Evolutionary conservation across 2,888 invertebrate species (phyloP).

Genomic region (Nudaria mundana): DNA sequence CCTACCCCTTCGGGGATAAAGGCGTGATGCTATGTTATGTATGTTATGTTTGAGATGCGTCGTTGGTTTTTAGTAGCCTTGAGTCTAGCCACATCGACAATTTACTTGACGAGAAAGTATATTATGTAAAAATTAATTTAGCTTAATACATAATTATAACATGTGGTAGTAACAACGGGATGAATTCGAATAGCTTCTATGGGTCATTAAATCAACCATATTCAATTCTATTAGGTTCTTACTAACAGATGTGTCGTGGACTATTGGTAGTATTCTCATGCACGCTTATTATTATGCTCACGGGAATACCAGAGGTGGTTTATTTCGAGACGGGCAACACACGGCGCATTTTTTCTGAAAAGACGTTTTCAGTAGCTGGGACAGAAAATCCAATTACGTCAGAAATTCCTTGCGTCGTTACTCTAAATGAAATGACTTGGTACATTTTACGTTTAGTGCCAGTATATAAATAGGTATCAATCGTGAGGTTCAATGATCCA

Average conservation of each 20-base stretch:
- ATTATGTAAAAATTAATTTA: too few species aligned
- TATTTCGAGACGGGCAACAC: slow-evolving; percentile 3
- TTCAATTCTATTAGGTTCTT: too few species aligned
- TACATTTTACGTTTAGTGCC: neutral
- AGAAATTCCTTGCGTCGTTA: neutral
- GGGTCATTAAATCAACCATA: too few species aligned
- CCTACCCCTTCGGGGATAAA: too few species aligned
- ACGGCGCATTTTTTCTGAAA: slow-evolving; percentile 1
- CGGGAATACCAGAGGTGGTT: slow-evolving; percentile 1
- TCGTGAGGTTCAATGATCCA: neutral
- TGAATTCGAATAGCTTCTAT: too few species aligned
- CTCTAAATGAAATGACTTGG: neutral
- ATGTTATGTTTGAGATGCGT: too few species aligned
- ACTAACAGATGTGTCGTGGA: neutral
- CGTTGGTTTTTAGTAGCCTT: too few species aligned
- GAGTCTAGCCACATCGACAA: too few species aligned
- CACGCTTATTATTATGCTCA: slow-evolving; percentile 1
- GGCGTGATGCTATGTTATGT: too few species aligned
- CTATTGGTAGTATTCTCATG: neutral
- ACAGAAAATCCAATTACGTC: neutral
- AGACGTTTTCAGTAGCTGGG: neutral
- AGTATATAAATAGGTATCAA: neutral
- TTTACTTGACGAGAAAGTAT: too few species aligned
- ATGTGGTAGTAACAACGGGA: too few species aligned
- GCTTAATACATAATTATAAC: too few species aligned